These are phyloP conservation scores for Malthinus seriepunctatus DNA, from an alignment of 2,888 invertebrate genomes.

Conservation along the genomic window DNA sequence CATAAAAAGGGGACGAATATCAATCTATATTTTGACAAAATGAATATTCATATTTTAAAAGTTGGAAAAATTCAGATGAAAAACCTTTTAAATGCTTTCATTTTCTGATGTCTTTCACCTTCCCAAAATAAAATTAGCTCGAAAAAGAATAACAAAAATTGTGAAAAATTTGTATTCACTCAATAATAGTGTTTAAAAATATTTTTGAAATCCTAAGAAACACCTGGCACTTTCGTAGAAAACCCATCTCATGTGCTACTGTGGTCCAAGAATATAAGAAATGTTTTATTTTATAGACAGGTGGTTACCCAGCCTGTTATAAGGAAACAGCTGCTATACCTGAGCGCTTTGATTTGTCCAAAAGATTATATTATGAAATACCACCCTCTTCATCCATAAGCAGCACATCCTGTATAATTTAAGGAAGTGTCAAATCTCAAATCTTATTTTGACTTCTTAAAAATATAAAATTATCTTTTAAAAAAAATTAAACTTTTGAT, in stretches of 20 bases:
- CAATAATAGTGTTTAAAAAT: no score
- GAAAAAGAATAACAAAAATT: no score
- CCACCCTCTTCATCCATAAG: slow-evolving; percentile 10
- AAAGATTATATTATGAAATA: neutral
- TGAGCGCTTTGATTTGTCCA: slow-evolving; percentile 5
- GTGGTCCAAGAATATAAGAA: neutral
- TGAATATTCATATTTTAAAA: no score
- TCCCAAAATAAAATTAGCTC: no score
- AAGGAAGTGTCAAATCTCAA: neutral
- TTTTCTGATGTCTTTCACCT: no score
- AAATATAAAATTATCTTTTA: neutral
- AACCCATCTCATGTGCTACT: slow-evolving; percentile 6
- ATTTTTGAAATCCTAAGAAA: neutral
- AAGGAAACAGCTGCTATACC: slow-evolving; percentile 21
- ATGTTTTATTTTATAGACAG: slow-evolving; percentile 20
- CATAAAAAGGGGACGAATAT: no score
- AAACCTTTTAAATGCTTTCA: no score
- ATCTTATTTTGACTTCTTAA: neutral
- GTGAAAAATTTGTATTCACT: no score
- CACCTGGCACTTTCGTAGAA: slow-evolving; percentile 12
- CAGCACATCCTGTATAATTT: slow-evolving; percentile 11
- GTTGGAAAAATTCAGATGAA: no score
- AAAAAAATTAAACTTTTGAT: neutral
- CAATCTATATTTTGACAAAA: no score
- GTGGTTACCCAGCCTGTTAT: slow-evolving; percentile 16